phyloP scores from a whole-genome alignment of 1,140 invertebrate species.

The Sweltsa coloradensis region DNA sequence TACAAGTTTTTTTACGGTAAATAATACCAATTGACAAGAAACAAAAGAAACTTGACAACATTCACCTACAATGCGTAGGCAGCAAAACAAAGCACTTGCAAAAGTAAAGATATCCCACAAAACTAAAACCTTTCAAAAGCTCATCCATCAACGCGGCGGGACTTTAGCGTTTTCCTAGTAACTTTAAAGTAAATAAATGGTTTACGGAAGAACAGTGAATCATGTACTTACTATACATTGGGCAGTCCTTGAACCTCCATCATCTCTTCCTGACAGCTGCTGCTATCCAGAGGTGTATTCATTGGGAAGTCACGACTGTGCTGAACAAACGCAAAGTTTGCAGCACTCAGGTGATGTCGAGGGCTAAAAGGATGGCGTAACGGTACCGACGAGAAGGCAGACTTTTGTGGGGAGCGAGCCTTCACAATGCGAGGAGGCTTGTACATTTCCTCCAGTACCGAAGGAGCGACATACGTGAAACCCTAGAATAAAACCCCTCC shows the following conservation, averaged over 20 bases:
- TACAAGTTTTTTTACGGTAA: no score
- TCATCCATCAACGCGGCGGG: no score
- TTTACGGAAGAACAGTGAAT: no score
- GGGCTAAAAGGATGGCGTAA: constrained; percentile 12
- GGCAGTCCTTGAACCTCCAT: constrained; percentile 16
- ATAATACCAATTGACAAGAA: no score
- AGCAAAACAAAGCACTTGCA: no score
- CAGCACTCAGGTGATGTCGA: constrained; percentile 12
- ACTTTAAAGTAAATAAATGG: no score
- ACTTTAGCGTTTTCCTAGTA: no score
- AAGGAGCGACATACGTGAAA: constrained; percentile 96
- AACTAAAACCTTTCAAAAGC: no score
- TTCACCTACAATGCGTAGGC: no score
- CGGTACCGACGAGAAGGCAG: constrained; percentile 1
- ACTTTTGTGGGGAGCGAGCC: constrained; percentile 59
- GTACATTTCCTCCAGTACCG: constrained; percentile 87
- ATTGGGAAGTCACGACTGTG: constrained; percentile 1
- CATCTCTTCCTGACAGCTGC: constrained; percentile 14
- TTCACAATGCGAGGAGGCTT: constrained; percentile 51
- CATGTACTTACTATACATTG: constrained; percentile 17
- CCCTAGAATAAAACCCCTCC: constrained; percentile 65
- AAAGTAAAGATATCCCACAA: no score
- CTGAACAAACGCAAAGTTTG: neutral
- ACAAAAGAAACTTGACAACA: no score
- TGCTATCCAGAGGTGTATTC: neutral